phyloP scores from a whole-genome alignment of 2,888 invertebrate genomes.

The Heliconius charithonia region DNA sequence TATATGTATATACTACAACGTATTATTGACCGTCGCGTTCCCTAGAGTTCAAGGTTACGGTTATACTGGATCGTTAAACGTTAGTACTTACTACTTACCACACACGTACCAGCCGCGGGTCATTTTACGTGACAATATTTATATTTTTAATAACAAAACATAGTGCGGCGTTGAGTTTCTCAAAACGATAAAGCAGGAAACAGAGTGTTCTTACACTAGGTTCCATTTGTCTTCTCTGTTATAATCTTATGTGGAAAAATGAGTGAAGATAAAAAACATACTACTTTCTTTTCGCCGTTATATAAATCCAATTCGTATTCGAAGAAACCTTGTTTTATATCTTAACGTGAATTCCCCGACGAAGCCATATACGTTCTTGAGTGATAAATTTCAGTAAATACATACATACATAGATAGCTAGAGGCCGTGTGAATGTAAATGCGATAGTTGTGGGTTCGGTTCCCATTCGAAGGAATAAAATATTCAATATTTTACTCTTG shows the following conservation, averaged over 20 bases:
- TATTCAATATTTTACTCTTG: too few relatives aligned
- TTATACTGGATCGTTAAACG: constrained; percentile 2
- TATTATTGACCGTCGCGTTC: neutral
- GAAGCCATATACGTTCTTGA: constrained; percentile 8
- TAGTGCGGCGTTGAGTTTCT: neutral
- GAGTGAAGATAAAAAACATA: neutral
- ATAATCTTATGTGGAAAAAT: neutral
- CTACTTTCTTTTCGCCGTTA: neutral
- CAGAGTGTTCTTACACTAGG: neutral
- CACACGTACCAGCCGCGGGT: neutral
- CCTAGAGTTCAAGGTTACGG: constrained; percentile 7
- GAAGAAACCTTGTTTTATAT: constrained; percentile 11
- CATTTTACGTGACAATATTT: neutral
- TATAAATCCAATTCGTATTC: neutral
- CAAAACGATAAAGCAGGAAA: neutral
- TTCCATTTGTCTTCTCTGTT: neutral
- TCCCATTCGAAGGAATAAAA: too few relatives aligned
- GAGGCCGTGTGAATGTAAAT: too few relatives aligned
- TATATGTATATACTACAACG: neutral
- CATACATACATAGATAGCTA: neutral
- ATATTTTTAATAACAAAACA: neutral
- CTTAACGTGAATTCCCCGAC: constrained; percentile 16
- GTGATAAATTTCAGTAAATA: neutral
- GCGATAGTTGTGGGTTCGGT: too few relatives aligned
- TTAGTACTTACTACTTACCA: neutral